phyloP scores from a whole-genome alignment of 2,888 invertebrate species.

The Eurytoma adleriae region DNA sequence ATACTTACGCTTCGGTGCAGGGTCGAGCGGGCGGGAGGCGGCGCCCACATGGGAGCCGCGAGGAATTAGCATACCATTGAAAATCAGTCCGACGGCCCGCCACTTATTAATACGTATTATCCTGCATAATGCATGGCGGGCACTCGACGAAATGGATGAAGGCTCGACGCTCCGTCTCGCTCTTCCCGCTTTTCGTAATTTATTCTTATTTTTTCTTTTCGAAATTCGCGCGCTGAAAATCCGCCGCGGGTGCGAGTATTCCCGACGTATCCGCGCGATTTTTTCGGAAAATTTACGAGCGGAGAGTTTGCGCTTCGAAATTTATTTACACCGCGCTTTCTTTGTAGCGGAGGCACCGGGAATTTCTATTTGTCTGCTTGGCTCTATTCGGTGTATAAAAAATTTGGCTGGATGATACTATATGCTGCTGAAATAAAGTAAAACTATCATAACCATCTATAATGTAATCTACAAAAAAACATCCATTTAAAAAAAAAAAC shows the following conservation, averaged over 20 bases:
- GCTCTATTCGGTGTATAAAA: not conserved
- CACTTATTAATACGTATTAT: constrained; percentile 52
- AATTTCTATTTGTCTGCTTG: constrained; percentile 4
- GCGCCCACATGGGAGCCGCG: not conserved
- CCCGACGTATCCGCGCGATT: not conserved
- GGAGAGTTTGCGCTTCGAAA: not conserved
- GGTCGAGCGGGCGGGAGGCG: not conserved
- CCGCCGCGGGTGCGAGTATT: not conserved
- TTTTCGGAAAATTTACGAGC: not conserved
- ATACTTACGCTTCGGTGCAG: not conserved
- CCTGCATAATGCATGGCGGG: constrained; percentile 51
- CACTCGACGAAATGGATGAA: constrained; percentile 19
- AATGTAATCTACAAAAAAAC: not conserved
- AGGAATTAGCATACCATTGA: constrained; percentile 51
- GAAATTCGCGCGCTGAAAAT: not conserved
- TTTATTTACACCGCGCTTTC: not conserved
- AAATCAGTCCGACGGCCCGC: constrained; percentile 45
- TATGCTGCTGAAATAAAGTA: not conserved
- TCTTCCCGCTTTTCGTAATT: not conserved
- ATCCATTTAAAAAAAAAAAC: no score
- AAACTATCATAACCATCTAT: not conserved
- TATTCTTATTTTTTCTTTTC: not conserved
- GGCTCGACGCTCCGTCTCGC: not conserved
- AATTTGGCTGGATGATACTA: not conserved
- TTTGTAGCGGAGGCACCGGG: not conserved